Evolutionary conservation across 2,888 invertebrate genomes (phyloP).

Genomic region (Sinelater perroti): DNA sequence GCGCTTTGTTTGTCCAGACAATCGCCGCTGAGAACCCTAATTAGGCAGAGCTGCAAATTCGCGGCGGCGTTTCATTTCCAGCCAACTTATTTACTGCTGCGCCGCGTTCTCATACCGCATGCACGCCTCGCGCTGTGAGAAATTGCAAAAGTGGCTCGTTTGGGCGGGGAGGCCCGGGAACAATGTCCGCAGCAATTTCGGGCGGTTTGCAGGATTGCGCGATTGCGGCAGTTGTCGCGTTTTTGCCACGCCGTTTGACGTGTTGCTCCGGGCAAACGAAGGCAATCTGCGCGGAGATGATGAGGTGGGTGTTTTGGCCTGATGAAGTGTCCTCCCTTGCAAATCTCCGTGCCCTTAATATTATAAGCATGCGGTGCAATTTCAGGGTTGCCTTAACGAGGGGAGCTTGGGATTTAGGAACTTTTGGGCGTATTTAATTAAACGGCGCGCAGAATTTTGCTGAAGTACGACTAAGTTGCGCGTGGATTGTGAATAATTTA

Average conservation of each 20-base stretch:
- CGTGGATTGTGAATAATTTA: too few species aligned
- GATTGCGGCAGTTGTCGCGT: slow-evolving; percentile 8
- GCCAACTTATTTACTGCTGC: slow-evolving; percentile 9
- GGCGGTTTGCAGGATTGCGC: slow-evolving; percentile 7
- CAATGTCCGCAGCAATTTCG: slow-evolving; percentile 20
- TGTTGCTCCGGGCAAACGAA: not conserved
- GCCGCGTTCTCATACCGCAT: slow-evolving; percentile 19
- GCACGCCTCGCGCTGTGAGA: slow-evolving; percentile 18
- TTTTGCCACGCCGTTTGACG: not conserved
- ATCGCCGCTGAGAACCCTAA: slow-evolving; percentile 13
- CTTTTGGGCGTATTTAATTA: too few species aligned
- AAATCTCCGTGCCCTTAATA: too few species aligned
- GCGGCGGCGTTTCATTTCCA: slow-evolving; percentile 11
- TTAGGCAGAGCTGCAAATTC: slow-evolving; percentile 9
- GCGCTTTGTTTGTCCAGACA: slow-evolving; percentile 1
- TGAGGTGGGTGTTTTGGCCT: too few species aligned
- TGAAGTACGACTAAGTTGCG: too few species aligned
- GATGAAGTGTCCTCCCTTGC: too few species aligned
- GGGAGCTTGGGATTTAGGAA: too few species aligned
- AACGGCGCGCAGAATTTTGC: too few species aligned
- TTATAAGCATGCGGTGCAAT: too few species aligned
- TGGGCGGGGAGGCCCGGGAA: slow-evolving; percentile 5
- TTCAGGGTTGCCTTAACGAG: too few species aligned
- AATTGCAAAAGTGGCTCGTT: slow-evolving; percentile 10
- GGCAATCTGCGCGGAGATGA: too few species aligned